Percentiles rank a stretch among this genome's conserved stretches.
Conservation (phyloP, 2,888 invertebrate species). For the Cotesia congregata region DNA sequence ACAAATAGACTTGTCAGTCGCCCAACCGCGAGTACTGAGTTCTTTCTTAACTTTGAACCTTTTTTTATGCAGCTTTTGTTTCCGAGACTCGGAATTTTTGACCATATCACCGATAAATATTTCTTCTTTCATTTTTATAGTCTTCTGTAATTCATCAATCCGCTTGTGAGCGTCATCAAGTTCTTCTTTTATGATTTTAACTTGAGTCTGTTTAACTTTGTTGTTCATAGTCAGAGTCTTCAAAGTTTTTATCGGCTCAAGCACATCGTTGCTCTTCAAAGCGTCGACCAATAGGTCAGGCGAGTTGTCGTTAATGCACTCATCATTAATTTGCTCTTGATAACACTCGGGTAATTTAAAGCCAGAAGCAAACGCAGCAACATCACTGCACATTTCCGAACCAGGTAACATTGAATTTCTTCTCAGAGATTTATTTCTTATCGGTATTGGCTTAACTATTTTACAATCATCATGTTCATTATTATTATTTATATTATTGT, state of each 20-base stretch:
- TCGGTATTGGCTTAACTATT: slow-evolving; percentile 57
- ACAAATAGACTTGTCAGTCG: slow-evolving; percentile 22
- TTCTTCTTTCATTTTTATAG: slow-evolving; percentile 81
- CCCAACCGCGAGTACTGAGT: slow-evolving; percentile 56
- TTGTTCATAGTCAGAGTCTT: slow-evolving; percentile 70
- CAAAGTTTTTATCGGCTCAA: slow-evolving; percentile 72
- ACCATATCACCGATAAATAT: slow-evolving; percentile 78
- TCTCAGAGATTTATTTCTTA: slow-evolving; percentile 64
- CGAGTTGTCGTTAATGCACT: slow-evolving; percentile 46
- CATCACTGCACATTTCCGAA: slow-evolving; percentile 66
- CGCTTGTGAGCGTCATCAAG: slow-evolving; percentile 79
- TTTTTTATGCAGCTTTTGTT: slow-evolving; percentile 77
- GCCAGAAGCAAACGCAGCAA: slow-evolving; percentile 61
- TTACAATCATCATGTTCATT: slow-evolving; percentile 51
- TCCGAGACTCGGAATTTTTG: slow-evolving; percentile 74
- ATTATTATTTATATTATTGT: slow-evolving; percentile 40
- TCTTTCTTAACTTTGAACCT: slow-evolving; percentile 76
- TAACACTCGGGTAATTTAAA: slow-evolving; percentile 48
- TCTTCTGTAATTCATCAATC: slow-evolving; percentile 78
- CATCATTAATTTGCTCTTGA: neutral
- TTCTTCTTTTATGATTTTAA: slow-evolving; percentile 71
- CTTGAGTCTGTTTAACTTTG: slow-evolving; percentile 66
- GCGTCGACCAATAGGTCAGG: slow-evolving; percentile 71
- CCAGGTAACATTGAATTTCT: slow-evolving; percentile 67
- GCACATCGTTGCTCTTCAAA: slow-evolving; percentile 73